Conservation (phyloP, 2,113 vertebrate species). For the Pteropus alecto region DNA sequence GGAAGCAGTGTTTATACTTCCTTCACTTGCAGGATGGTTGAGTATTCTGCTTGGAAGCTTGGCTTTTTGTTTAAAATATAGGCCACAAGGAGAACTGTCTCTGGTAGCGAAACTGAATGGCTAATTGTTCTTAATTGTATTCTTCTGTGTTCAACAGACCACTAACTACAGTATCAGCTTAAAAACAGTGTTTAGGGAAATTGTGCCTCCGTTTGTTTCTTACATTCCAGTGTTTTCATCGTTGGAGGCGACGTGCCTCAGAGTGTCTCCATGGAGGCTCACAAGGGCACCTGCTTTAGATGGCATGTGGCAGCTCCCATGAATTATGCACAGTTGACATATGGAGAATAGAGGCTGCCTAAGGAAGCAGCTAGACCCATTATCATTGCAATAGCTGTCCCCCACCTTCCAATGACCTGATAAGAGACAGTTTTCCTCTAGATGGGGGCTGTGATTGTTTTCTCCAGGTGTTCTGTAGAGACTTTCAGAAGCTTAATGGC, state of each 20-base stretch:
- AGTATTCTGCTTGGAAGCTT: not conserved
- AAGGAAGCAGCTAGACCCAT: constrained; percentile 66
- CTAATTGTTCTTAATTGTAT: constrained; percentile 69
- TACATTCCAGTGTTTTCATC: constrained; percentile 58
- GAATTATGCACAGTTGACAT: not conserved
- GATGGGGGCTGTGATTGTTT: constrained; percentile 24
- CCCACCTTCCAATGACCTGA: constrained; percentile 64
- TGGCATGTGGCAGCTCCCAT: not conserved
- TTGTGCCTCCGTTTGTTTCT: constrained; percentile 60
- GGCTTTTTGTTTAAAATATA: constrained; percentile 70
- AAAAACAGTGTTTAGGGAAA: constrained; percentile 74
- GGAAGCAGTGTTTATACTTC: constrained; percentile 71
- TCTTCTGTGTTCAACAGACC: constrained; percentile 61
- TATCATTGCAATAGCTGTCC: not conserved
- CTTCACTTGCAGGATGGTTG: constrained; percentile 31
- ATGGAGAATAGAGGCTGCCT: constrained; percentile 68
- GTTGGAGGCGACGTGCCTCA: constrained; percentile 41
- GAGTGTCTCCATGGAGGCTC: not conserved
- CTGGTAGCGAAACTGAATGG: constrained; percentile 1
- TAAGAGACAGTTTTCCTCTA: constrained; percentile 54
- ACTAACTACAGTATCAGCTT: constrained; percentile 71
- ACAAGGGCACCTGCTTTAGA: not conserved
- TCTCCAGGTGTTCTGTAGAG: constrained; percentile 57
- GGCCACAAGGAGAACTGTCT: constrained; percentile 37
- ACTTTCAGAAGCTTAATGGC: constrained; percentile 61